Conservation (phyloP, 2,888 invertebrate species). For the Euproctis similis region DNA sequence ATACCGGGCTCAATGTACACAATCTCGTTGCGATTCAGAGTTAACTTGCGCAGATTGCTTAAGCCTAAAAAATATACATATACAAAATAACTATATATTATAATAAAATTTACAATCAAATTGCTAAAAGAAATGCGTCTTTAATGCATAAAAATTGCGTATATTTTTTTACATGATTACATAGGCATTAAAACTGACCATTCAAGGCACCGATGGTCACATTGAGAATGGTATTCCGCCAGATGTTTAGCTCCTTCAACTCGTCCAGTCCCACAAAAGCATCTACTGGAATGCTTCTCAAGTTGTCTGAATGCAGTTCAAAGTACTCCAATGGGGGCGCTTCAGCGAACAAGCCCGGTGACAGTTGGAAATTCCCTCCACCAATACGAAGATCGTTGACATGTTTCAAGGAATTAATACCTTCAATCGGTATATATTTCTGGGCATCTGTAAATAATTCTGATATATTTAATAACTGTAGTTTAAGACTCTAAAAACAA, state of each 20-base stretch:
- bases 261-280: constrained; percentile 17
- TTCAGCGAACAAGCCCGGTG: constrained; percentile 5
- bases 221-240: constrained; percentile 17
- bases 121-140: no score
- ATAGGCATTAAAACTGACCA: constrained; percentile 6
- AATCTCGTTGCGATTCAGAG: constrained; percentile 17
- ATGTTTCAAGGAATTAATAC: constrained; percentile 9
- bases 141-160: no score
- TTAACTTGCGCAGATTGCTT: constrained; percentile 10
- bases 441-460: constrained; percentile 8
- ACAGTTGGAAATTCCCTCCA: constrained; percentile 6
- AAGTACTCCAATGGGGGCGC: constrained; percentile 3
- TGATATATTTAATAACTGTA: no score
- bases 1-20: constrained; percentile 2
- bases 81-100: no score
- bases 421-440: constrained; percentile 4
- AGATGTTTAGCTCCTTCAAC: constrained; percentile 18
- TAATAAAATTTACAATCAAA: no score
- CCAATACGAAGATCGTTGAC: constrained; percentile 17
- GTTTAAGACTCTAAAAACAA: no score
- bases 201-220: constrained; percentile 17
- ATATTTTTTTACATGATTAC: no score
- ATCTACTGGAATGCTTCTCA: constrained; percentile 10
- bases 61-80: constrained; percentile 16
- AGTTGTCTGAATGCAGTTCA: constrained; percentile 9